Evolutionary conservation across 1,140 invertebrate genomes (phyloP), one percentile per base, ranked within the genome.

Genomic region (Atta cephalotes): DNA sequence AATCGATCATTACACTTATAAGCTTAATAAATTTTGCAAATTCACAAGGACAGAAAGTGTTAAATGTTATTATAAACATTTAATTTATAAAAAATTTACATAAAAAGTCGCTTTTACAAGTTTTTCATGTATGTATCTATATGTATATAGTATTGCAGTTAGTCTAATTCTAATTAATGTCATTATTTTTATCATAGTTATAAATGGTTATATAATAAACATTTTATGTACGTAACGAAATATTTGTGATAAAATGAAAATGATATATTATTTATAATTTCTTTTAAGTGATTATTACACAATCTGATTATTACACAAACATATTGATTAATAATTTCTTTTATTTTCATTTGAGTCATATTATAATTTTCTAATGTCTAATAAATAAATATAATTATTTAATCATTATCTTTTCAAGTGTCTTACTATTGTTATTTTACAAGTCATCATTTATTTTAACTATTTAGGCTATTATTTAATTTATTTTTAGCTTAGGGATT

Each of bases 401-500:
- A 25, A 70, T 74, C 2, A 16, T 39, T 60, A 21, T 53, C 39
- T 45, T 25, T 53, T 31, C 51, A 35, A 65, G 0, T 1, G 9
- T 31, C n/a, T 49, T 25, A 2, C 16, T 25, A 45, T 28, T 53
- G 16, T 56, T n/a, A 45, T 45, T 45, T 62, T 53, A 18, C n/a
- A 39, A 60, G 7, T 21, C 6, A 12, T 25, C 1, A 45, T 60
- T 65, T 65, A 65, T 12, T 45, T 45, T 35, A 28, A 35, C 2
- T 35, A 25, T 31, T 58, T 39, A 60, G 7, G 3, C 60, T 3
- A 21, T 28, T 16, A 45, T 78, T 63, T 78, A 63, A 78, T n/a
- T 78, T 74, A n/a, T 31, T 49, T 78, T 28, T 63, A 78, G 58
- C 35, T 45, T 45, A 78, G 18, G n/a, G 5, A 63, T 49, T 4